phyloP scores from a whole-genome alignment of 2,797 vertebrate genomes.

The Muscicapa comitata region DNA sequence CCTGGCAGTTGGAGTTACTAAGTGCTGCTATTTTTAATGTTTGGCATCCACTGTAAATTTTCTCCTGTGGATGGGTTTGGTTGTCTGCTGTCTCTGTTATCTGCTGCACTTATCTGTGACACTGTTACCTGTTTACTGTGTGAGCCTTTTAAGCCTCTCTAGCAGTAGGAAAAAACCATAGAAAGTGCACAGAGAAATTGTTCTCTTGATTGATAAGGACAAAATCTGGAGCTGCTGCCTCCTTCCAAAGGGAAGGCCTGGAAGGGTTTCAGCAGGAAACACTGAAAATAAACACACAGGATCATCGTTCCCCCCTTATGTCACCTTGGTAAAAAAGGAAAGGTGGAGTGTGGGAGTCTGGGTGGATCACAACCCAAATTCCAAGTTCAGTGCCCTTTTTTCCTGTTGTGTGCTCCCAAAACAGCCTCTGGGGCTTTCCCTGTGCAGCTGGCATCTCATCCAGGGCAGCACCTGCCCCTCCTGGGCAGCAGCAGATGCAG shows the following conservation, averaged over 20 bases:
- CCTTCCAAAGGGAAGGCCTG: neutral
- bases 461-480: neutral
- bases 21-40: neutral
- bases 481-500: neutral
- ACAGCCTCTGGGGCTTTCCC: neutral
- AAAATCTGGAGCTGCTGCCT: neutral
- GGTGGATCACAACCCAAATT: neutral
- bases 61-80: neutral
- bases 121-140: fast-evolving
- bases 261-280: neutral
- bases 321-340: neutral
- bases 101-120: neutral
- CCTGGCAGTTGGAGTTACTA: neutral
- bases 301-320: neutral
- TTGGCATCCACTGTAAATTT: neutral
- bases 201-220: neutral
- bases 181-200: neutral
- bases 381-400: neutral
- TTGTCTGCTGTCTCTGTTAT: neutral
- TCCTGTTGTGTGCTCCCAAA: neutral
- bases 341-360: neutral
- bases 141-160: neutral
- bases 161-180: neutral
- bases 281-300: neutral
- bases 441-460: neutral